Conservation (phyloP, 2,113 vertebrate species). For the Kryptolebias marmoratus region DNA sequence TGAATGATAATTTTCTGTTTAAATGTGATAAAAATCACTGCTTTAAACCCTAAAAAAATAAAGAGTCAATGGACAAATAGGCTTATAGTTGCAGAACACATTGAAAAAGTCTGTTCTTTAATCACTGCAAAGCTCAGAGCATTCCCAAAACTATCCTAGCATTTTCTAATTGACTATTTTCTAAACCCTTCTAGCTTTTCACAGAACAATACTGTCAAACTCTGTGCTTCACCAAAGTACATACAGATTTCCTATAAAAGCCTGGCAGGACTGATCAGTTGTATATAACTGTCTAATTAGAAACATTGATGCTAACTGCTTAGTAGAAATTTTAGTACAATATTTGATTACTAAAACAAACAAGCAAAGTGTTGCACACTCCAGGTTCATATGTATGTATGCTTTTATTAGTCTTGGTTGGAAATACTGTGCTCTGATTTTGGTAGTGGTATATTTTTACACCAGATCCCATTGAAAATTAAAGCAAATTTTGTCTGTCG, state of each 20-base stretch:
- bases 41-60: conserved; percentile 5
- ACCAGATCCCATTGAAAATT: too few species aligned
- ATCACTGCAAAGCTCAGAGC: neutral
- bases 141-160: conserved; percentile 10
- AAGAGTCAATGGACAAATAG: conserved; percentile 8
- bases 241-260: neutral
- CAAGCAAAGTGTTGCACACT: too few species aligned
- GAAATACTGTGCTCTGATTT: too few species aligned
- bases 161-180: conserved; percentile 14
- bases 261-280: neutral
- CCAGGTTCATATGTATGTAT: too few species aligned
- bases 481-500: too few species aligned
- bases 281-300: too few species aligned
- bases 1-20: conserved; percentile 2
- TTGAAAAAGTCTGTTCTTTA: neutral
- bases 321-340: too few species aligned
- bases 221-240: neutral
- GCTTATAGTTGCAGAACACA: conserved; percentile 23
- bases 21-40: conserved; percentile 6
- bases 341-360: too few species aligned
- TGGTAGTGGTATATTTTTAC: too few species aligned
- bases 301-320: too few species aligned
- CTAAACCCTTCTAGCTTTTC: neutral
- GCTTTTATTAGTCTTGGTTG: too few species aligned
- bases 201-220: neutral